Percentiles rank a stretch among this genome's conserved stretches.
Conservation (phyloP, 1,140 invertebrate species). For the Choristoneura fumiferana region DNA sequence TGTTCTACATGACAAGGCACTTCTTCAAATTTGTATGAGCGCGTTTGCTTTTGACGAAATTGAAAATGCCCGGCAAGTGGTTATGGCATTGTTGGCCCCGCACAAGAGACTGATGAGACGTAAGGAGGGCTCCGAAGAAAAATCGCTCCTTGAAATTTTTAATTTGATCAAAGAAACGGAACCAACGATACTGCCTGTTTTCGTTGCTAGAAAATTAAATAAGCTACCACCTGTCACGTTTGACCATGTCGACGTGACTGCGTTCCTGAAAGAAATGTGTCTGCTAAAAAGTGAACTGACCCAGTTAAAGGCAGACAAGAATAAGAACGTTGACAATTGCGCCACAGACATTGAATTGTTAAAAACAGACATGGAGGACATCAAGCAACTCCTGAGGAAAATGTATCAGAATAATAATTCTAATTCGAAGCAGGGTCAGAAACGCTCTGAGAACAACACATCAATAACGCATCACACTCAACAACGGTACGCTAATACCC, state of each 20-base stretch:
- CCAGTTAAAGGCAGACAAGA: neutral
- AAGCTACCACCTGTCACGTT: constrained; percentile 6
- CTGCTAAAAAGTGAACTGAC: neutral
- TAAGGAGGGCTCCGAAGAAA: neutral
- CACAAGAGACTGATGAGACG: neutral
- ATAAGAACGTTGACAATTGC: neutral
- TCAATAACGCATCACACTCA: too few species aligned
- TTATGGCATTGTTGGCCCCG: neutral
- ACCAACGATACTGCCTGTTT: neutral
- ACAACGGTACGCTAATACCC: too few species aligned
- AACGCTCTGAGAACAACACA: too few species aligned
- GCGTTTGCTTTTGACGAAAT: neutral
- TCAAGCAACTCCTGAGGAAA: too few species aligned
- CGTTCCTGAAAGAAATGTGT: neutral
- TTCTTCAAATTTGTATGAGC: neutral
- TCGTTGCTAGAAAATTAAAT: neutral
- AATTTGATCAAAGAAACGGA: neutral
- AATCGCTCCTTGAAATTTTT: neutral
- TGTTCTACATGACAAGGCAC: neutral
- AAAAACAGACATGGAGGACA: too few species aligned
- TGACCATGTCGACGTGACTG: constrained; percentile 4
- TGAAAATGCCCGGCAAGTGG: neutral
- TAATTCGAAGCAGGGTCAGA: too few species aligned
- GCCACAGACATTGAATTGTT: neutral
- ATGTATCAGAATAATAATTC: too few species aligned